Base-by-base conservation (phyloP, 2,888 invertebrate species). In the Clunio marinus region DNA sequence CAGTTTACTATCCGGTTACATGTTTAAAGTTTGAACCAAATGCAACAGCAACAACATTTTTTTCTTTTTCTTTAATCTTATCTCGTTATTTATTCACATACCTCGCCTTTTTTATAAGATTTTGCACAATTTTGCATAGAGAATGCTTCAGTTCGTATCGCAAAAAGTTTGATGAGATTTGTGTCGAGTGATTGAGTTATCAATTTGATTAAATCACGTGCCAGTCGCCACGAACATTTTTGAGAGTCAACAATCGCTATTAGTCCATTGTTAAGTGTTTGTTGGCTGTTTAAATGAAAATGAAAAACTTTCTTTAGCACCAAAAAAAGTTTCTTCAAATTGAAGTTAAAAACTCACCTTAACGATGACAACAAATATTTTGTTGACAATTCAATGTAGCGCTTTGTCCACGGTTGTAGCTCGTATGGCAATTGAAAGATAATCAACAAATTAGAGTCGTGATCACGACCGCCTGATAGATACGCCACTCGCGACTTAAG, bases 81-180 rank as follows among this genome's bases (percentile, higher is more conserved):
- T 62, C 79, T 72, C n/a, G n/a, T n/a, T n/a, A n/a, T n/a, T n/a
- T n/a, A n/a, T n/a, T n/a, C n/a, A n/a, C n/a, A n/a, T 75, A 83
- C 83, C 81, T 86, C 84, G 73, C 82, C 82, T 72, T 84, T 83
- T 71, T 81, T 82, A 71, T 83, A 81, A 1, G 83, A 80, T 72
- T 83, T 84, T 63, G 87, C 83, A 76, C 87, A 88, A 72, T 84
- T 85, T 75, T 88, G 87, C 57, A 89, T 85, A 84, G 88, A 86
- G 78, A 88, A 88, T 58, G 86, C 86, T 74, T 89, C 89, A 24
- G 88, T 85, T 73, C 87, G 82, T 70, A 91, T 80, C 69, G 90
- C 86, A 73, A 88, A 81, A 71, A 84, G 78, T 68, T 80, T 80
- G 71, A 79, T 79, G 51, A 77, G 77, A 69, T 80, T 80, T 69